Conservation (phyloP, 2,888 invertebrate species). For the Actias luna region DNA sequence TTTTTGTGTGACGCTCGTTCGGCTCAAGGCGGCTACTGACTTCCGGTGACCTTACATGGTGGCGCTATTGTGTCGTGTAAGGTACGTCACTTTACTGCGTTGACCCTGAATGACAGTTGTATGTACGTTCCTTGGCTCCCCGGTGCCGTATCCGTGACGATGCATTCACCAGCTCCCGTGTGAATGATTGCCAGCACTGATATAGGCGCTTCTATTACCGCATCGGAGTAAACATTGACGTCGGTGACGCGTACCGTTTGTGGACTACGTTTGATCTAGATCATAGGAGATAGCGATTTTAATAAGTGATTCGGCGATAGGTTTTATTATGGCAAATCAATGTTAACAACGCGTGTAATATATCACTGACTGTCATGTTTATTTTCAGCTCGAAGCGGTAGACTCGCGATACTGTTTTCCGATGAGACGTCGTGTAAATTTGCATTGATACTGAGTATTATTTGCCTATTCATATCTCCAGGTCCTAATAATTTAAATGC, state of each 20-base stretch:
- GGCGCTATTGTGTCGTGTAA: not conserved
- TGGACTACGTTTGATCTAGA: constrained; percentile 2
- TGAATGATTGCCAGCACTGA: constrained; percentile 9
- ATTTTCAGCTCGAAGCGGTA: too few relatives aligned
- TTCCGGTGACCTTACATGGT: not conserved
- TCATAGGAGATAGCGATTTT: not conserved
- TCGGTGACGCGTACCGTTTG: constrained; percentile 4
- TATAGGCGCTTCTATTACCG: constrained; percentile 1
- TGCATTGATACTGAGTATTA: too few relatives aligned
- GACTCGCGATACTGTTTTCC: too few relatives aligned
- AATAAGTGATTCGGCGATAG: not conserved
- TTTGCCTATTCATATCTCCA: too few relatives aligned
- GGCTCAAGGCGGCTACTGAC: not conserved
- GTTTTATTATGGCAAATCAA: not conserved
- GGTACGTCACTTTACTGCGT: not conserved
- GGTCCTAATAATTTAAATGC: too few relatives aligned
- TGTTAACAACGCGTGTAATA: too few relatives aligned
- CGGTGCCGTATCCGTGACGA: not conserved
- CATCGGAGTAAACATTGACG: not conserved
- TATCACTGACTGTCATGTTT: too few relatives aligned
- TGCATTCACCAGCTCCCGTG: not conserved
- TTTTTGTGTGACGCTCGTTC: too few relatives aligned
- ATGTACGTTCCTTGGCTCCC: not conserved
- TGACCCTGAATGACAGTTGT: not conserved
- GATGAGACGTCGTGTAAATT: too few relatives aligned